Conservation (phyloP, 2,888 invertebrate genomes). For the Imbricaverruca yamaguchii region DNA sequence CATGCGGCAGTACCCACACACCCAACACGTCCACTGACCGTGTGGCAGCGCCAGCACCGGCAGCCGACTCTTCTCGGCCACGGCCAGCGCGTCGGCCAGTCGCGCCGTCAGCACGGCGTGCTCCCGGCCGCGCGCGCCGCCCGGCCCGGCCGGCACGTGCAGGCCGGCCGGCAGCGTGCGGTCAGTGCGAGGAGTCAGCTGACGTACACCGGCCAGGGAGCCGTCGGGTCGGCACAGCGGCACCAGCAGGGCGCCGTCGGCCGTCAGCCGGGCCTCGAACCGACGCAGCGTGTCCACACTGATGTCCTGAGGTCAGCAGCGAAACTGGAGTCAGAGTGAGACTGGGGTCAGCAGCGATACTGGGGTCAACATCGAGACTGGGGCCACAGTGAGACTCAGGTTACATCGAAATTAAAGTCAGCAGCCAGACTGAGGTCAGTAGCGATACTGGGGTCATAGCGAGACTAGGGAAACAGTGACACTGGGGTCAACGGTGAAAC, state of each 20-base stretch:
- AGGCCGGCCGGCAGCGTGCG: constrained; percentile 2
- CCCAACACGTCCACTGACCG: not conserved
- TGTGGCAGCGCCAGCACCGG: constrained; percentile 15
- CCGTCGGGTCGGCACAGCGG: constrained; percentile 11
- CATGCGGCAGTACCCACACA: not conserved
- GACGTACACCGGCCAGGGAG: not conserved
- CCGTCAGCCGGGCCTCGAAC: constrained; percentile 1
- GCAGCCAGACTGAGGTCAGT: not conserved
- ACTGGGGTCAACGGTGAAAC: not conserved
- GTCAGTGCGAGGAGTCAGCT: not conserved
- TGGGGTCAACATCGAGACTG: not conserved
- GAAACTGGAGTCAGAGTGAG: not conserved
- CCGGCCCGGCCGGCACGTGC: not conserved
- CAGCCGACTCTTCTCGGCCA: not conserved
- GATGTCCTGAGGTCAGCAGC: not conserved
- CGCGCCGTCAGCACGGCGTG: not conserved
- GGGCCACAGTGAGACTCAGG: not conserved
- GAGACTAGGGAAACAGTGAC: not conserved
- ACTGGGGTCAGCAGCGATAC: not conserved
- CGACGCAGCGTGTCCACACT: not conserved
- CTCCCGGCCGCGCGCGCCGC: not conserved
- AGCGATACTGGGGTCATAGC: not conserved
- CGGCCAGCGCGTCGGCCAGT: constrained; percentile 7
- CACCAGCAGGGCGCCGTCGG: constrained; percentile 5
- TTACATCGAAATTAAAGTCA: too few species aligned